Evolutionary conservation across 2,797 vertebrate species (phyloP).

Genomic region (Clarias platycephalus): DNA sequence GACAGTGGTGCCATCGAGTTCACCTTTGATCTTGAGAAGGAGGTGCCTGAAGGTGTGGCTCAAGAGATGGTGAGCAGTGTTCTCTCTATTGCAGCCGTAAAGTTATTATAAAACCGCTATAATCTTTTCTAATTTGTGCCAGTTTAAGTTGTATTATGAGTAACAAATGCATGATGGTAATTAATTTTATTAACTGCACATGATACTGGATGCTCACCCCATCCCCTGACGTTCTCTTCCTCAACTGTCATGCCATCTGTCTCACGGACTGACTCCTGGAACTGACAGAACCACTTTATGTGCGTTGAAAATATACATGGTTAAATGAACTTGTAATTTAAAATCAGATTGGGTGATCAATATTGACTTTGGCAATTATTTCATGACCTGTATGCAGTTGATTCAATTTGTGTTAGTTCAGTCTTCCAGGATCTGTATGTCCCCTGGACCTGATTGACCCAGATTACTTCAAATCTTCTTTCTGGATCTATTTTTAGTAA

Average conservation of each 20-base stretch:
- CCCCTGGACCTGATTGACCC: neutral
- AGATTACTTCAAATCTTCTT: neutral
- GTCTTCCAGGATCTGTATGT: neutral
- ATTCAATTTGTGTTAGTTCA: neutral
- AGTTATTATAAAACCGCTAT: neutral
- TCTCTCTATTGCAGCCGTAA: neutral
- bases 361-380: neutral
- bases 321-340: neutral
- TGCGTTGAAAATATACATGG: no score
- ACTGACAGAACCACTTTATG: neutral
- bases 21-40: conserved; percentile 92
- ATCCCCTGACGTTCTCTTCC: neutral
- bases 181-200: neutral
- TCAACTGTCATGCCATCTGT: neutral
- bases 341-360: neutral
- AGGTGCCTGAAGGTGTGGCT: conserved; percentile 92
- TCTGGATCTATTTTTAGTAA: neutral
- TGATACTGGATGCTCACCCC: no score
- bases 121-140: neutral
- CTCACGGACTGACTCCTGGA: neutral
- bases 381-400: neutral
- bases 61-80: conserved; percentile 91
- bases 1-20: conserved; percentile 99
- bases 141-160: neutral
- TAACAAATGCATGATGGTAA: neutral